phyloP scores from a whole-genome alignment of 2,113 vertebrate genomes.

The Tragulus kanchil region DNA sequence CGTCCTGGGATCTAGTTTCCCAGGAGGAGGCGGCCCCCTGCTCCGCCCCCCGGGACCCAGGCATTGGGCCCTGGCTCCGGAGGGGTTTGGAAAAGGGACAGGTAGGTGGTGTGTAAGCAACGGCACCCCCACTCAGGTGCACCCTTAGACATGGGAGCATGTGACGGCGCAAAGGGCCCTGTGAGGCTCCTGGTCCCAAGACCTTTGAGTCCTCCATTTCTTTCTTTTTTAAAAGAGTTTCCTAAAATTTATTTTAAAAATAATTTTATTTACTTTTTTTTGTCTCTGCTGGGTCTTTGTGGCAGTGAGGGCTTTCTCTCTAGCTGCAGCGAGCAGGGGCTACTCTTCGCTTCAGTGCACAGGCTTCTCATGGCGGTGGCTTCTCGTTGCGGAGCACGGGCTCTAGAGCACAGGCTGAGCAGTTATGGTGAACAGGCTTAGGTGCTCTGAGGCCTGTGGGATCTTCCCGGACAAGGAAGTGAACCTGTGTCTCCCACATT shows the following conservation, averaged over 20 bases:
- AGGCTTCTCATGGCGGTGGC: not conserved
- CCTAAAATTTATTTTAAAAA: not conserved
- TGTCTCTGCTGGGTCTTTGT: not conserved
- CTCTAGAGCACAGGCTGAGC: not conserved
- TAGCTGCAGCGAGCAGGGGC: not conserved
- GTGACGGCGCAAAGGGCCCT: accelerated
- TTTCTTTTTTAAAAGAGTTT: not conserved
- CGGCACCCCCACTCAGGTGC: conserved; percentile 12
- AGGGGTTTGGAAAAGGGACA: conserved; percentile 42
- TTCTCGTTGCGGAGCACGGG: not conserved
- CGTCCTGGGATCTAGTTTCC: conserved; percentile 79
- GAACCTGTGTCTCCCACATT: not conserved
- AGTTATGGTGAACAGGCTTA: not conserved
- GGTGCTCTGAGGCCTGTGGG: not conserved
- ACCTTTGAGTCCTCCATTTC: not conserved
- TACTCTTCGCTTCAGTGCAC: not conserved
- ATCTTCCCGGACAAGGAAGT: not conserved
- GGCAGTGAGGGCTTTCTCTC: accelerated
- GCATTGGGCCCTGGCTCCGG: not conserved
- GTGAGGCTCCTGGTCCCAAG: not conserved
- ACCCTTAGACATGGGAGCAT: not conserved
- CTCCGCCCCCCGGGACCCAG: conserved; percentile 66
- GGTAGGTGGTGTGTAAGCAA: not conserved
- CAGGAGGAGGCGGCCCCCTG: conserved; percentile 59
- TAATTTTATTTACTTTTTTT: not conserved